Conservation (phyloP, 2,797 vertebrate genomes). For the Dendrocincla fuliginosa region DNA sequence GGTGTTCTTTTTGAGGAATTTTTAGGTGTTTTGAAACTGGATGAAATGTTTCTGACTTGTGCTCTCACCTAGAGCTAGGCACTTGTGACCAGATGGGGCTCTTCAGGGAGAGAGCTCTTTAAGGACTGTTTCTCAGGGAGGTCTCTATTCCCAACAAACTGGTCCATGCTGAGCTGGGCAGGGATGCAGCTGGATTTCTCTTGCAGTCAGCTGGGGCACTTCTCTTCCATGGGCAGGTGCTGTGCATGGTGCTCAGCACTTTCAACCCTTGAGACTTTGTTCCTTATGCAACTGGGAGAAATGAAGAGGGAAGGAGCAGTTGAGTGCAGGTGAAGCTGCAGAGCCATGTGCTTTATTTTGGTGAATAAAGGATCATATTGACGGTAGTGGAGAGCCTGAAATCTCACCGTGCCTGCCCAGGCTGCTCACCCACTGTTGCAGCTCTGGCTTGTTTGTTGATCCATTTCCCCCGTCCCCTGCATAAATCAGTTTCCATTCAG, state of each 20-base stretch:
- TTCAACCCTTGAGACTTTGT: not conserved
- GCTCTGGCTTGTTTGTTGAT: not conserved
- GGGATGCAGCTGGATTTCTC: not conserved
- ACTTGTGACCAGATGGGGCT: not conserved
- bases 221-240: not conserved
- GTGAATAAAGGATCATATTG: not conserved
- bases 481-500: not conserved
- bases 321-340: not conserved
- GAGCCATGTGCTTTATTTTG: not conserved
- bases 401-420: not conserved
- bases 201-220: not conserved
- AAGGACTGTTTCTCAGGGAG: not conserved
- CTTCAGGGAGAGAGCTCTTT: not conserved
- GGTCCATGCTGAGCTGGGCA: not conserved
- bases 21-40: not conserved
- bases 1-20: not conserved
- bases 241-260: not conserved
- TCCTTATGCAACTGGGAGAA: not conserved
- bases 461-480: not conserved
- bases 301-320: not conserved
- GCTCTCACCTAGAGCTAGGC: not conserved
- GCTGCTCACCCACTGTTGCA: not conserved
- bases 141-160: not conserved
- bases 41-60: not conserved
- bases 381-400: not conserved